These are phyloP conservation scores for Pammene aurita DNA, from an alignment of 2,888 invertebrate genomes.

Conservation along the genomic window DNA sequence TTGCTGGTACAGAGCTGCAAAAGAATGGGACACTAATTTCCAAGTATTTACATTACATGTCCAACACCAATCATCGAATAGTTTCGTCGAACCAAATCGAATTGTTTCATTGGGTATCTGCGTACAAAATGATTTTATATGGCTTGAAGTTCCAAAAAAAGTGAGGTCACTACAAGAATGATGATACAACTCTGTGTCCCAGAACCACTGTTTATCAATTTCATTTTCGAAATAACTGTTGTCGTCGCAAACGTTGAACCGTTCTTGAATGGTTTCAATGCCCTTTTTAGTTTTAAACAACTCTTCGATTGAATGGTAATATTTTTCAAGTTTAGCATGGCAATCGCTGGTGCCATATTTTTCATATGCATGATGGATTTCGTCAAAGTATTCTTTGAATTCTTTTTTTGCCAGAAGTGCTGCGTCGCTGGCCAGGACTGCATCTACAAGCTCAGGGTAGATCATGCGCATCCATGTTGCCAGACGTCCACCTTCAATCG, in stretches of 20 bases:
- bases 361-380: neutral
- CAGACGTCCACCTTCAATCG: neutral
- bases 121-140: neutral
- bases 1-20: neutral
- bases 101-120: neutral
- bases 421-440: neutral
- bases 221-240: neutral
- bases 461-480: neutral
- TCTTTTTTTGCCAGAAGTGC: slow-evolving; percentile 1
- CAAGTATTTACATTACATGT: neutral
- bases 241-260: neutral
- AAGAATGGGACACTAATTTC: neutral
- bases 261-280: neutral
- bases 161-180: too few species aligned
- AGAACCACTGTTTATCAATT: neutral
- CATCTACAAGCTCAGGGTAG: neutral
- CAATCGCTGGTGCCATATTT: neutral
- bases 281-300: neutral
- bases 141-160: neutral
- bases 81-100: too few species aligned
- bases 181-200: too few species aligned
- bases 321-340: neutral
- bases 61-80: neutral
- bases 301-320: neutral
- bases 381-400: neutral